phyloP scores from a whole-genome alignment of 2,113 vertebrate genomes.

The Cephalopterus ornatus region DNA sequence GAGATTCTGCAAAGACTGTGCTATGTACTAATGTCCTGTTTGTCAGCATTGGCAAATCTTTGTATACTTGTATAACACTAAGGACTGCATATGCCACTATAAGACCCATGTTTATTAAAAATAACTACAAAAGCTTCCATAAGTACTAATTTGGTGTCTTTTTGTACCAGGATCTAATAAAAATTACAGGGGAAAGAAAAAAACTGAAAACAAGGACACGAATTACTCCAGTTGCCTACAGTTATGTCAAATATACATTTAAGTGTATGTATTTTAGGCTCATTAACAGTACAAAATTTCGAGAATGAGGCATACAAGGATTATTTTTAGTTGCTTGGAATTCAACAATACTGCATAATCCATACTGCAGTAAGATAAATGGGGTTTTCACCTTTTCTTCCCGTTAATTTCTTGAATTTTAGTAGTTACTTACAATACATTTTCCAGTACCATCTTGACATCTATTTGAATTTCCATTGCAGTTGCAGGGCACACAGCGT shows the following conservation, averaged over 20 bases:
- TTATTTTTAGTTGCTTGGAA: not conserved
- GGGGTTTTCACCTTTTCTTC: not conserved
- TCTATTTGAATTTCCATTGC: conserved; percentile 83
- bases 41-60: not conserved
- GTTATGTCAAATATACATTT: not conserved
- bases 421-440: conserved; percentile 86
- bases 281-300: not conserved
- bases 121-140: not conserved
- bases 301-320: not conserved
- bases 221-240: not conserved
- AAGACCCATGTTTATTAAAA: not conserved
- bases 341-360: not conserved
- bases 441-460: conserved; percentile 86
- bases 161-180: not conserved
- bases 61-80: not conserved
- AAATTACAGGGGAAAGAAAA: not conserved
- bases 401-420: not conserved
- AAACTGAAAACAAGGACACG: not conserved
- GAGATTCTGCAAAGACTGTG: not conserved
- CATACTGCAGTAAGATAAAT: not conserved
- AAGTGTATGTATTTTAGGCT: not conserved
- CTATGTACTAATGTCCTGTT: not conserved
- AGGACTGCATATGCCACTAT: not conserved
- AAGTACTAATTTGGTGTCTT: not conserved
- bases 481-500: conserved; percentile 84